Evolutionary conservation across 2,888 invertebrate species (phyloP), one percentile per base, ranked within the genome.

Genomic region (Salticus scenicus): DNA sequence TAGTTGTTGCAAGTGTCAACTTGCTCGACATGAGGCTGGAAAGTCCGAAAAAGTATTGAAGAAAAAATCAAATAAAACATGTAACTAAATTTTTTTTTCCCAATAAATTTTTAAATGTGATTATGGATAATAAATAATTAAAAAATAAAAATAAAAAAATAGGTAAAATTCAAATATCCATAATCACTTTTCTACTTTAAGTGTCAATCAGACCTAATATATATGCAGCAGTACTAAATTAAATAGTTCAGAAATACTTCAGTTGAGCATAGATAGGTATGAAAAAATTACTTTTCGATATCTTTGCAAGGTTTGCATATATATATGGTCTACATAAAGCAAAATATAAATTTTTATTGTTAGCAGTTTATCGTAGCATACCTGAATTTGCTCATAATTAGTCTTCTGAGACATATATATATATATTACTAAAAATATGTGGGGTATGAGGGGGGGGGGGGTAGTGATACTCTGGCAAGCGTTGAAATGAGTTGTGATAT

Each of bases 1-100:
- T 5, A 57, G 57, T 24, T 27, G 47, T 77, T 83, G 83, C 83
- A 83, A 83, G 83, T 72, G 24, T 57, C 24, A 31, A 33, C 84
- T 79, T 84, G 84, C 84, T 69, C 41, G 87, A 89, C 92, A 92
- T 92, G 92, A 92, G 92, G 92, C 92, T 92, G 92, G 92, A 92
- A 92, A 92, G 92, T 91, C 71, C 28, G 30, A 33, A 81, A 81
- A 74, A 57, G n/a, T n/a, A n/a, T n/a, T n/a, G n/a, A 66, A 66
- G 51, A 42, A 69, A 41, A 51, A 63, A 37, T 7, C 67, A 80
- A 31, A 72, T 79, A 71, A 64, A 37, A 37, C 10, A 10, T 79
- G 73, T 70, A n/a, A 80, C 70, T 33, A 78, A 24, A 27, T 33
- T 70, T 5, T 78, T 14, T 78, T n/a, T n/a, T n/a, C n/a, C 41